Base-by-base conservation (phyloP, 2,797 vertebrate genomes). In the Anguilla obscura region DNA sequence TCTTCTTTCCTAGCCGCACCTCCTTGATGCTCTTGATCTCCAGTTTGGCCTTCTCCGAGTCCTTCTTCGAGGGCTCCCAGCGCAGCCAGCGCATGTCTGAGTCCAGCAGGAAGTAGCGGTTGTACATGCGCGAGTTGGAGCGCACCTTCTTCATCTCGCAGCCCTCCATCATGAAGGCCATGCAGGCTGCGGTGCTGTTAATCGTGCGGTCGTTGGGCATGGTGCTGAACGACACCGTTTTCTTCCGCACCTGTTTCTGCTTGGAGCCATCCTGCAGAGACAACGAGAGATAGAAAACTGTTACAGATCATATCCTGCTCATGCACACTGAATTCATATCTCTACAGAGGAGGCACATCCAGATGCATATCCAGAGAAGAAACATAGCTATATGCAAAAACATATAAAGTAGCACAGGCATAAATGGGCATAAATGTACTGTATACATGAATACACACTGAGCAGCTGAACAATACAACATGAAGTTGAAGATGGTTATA, bases 91-190 rank as follows among this genome's bases (percentile, higher is more conserved):
- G 96, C 97, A 98, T 95, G 93, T 98, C 97, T 0, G 97, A 94
- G 0, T 98, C 97, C 90, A 98, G 95, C 88, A 98, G 94, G 36
- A 98, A 98, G 94, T 97, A 98, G 58, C 98, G 97, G 94, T 96
- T 98, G 96, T 98, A 98, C 97, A 98, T 98, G 89, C 98, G 97
- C 0, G 97, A 98, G 93, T 98, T 98, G 91, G 97, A 98, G 86
- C 98, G 97, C 86, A 98, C 97, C 89, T 98, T 98, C 94, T 98
- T 98, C 96, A 98, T 97, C 93, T 98, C 97, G 0, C 97, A 98
- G 85, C 98, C 98, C 93, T 98, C 97, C 96, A 98, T 95, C 97
- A 98, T 98, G 91, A 98, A 97, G 89, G 97, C 97, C 95, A 98
- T 98, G 94, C 98, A 98, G 89, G 97, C 98, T 0, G 97, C 97